Percentiles rank a stretch among this genome's conserved stretches.
These are phyloP conservation scores for Leptopterna dolabrata DNA, from an alignment of 2,888 invertebrate genomes.

Conservation along the genomic window DNA sequence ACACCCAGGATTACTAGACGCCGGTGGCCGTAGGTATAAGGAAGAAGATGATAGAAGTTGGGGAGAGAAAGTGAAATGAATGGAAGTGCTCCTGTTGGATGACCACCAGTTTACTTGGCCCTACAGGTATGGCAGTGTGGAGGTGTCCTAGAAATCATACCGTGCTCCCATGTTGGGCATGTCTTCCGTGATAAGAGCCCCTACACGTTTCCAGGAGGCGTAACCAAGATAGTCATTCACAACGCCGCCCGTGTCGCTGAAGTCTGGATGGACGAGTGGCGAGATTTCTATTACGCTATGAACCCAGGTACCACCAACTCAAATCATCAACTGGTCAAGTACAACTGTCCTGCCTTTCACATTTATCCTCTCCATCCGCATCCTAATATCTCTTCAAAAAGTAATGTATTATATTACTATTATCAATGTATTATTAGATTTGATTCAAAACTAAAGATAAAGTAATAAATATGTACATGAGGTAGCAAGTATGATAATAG, in stretches of 20 bases:
- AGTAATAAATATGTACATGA: too few species aligned
- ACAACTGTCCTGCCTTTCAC: conserved; percentile 22
- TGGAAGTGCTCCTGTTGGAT: too few species aligned
- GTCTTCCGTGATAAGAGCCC: conserved; percentile 98
- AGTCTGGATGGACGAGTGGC: conserved; percentile 99
- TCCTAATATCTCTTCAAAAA: background rate
- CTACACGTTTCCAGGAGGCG: conserved; percentile 99
- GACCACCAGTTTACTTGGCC: too few species aligned
- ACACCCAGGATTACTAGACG: too few species aligned
- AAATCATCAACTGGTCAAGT: conserved; percentile 38
- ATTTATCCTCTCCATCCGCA: background rate
- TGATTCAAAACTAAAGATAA: too few species aligned
- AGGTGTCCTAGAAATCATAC: conserved; percentile 92
- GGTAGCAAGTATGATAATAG: too few species aligned
- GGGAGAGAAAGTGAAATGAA: too few species aligned
- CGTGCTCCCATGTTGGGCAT: conserved; percentile 96
- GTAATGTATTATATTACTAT: too few species aligned
- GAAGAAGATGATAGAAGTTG: too few species aligned
- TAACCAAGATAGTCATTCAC: conserved; percentile 95
- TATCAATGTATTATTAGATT: background rate
- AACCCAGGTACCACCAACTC: conserved; percentile 83
- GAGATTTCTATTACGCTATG: conserved; percentile 99
- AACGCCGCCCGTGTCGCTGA: conserved; percentile 98
- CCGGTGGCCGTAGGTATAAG: too few species aligned
- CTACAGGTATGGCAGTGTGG: conserved; percentile 96